These are phyloP conservation scores for Pelosia muscerda DNA, from an alignment of 2,888 invertebrate species.

Conservation along the genomic window DNA sequence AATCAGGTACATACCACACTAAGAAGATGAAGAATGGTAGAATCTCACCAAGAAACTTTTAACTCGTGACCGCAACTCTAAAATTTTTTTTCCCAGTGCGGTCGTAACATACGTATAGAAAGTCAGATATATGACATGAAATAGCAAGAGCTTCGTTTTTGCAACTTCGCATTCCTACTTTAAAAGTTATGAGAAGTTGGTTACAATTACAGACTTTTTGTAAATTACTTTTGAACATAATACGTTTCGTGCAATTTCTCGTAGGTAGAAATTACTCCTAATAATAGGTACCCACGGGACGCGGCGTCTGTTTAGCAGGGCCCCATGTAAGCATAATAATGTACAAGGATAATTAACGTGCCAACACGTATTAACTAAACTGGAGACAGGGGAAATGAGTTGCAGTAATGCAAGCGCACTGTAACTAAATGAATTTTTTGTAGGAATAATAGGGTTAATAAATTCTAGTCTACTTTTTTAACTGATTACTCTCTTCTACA, in stretches of 20 bases:
- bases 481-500: no score
- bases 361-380: conserved; percentile 18
- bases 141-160: background rate
- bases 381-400: conserved; percentile 7
- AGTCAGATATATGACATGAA: background rate
- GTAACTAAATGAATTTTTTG: background rate
- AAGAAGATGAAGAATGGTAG: no score
- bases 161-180: background rate
- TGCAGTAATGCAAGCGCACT: conserved; percentile 10
- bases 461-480: background rate
- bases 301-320: conserved; percentile 5
- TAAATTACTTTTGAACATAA: background rate
- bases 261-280: background rate
- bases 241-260: background rate
- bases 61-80: background rate
- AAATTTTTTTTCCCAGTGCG: background rate
- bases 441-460: background rate
- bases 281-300: conserved; percentile 12
- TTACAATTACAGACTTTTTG: conserved; percentile 7
- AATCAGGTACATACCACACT: no score
- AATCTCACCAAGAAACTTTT: background rate
- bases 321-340: conserved; percentile 10
- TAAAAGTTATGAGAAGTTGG: conserved; percentile 8
- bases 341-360: conserved; percentile 21
- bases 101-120: background rate